Evolutionary conservation across 2,888 invertebrate species (phyloP).

Genomic region (Erynnis tages): DNA sequence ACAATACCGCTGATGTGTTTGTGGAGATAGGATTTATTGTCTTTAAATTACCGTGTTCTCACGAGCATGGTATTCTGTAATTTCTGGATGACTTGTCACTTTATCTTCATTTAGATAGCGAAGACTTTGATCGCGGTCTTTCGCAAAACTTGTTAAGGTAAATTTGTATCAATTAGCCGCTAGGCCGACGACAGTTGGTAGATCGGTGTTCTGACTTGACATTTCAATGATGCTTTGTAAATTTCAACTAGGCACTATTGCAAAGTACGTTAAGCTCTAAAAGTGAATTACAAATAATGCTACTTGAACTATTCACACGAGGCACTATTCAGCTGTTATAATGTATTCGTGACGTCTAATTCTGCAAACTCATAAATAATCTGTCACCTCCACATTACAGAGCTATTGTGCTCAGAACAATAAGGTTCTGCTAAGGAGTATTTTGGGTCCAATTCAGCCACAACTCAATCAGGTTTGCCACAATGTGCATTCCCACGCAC

Average conservation of each 20-base stretch:
- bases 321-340: slow-evolving; percentile 37
- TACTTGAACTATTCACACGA: slow-evolving; percentile 34
- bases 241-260: slow-evolving; percentile 11
- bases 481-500: slow-evolving; percentile 27
- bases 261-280: neutral
- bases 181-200: slow-evolving; percentile 3
- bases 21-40: slow-evolving; percentile 28
- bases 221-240: slow-evolving; percentile 16
- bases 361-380: slow-evolving; percentile 41
- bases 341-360: slow-evolving; percentile 38
- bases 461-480: slow-evolving; percentile 24
- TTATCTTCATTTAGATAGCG: slow-evolving; percentile 16
- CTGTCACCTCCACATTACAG: slow-evolving; percentile 40
- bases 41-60: slow-evolving; percentile 27
- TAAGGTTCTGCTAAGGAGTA: slow-evolving; percentile 26
- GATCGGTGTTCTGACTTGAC: slow-evolving; percentile 6
- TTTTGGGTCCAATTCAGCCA: slow-evolving; percentile 20
- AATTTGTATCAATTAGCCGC: slow-evolving; percentile 16
- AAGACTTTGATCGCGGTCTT: slow-evolving; percentile 13
- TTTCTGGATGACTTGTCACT: slow-evolving; percentile 15
- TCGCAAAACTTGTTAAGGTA: slow-evolving; percentile 4
- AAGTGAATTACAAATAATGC: slow-evolving; percentile 25
- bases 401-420: slow-evolving; percentile 38
- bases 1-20: slow-evolving; percentile 26
- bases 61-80: slow-evolving; percentile 12